Base-by-base conservation (phyloP, 2,888 invertebrate genomes). In the Himalopsyche tibetana region DNA sequence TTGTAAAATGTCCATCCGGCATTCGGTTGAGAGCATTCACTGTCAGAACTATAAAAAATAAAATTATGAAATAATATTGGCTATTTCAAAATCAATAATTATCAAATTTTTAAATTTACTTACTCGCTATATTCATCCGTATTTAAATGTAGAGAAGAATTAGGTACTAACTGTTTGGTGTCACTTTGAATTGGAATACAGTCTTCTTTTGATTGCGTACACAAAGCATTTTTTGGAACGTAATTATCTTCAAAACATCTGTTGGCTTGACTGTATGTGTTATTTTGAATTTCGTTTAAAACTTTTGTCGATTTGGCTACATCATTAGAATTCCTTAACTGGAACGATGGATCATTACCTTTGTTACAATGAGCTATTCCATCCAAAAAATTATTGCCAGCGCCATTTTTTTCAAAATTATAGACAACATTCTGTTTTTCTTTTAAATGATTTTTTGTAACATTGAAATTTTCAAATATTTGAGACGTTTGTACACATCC, bases 1-100 rank as follows among this genome's bases (percentile, higher is more conserved):
- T 95, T 94, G 89, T 96, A 96, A 90, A 96, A 95, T 5, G 95
- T 96, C 94, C 95, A 95, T 88, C 95, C 95, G 89, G 95, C 93
- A 90, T 94, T 94, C 42, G 94, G 93, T 80, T 94, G 93, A 0
- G 85, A 85, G 55, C 82, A 85, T 40, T 92, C 91, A 89, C 94
- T 94, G 83, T 94, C 94, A 81, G 93, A 93, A 85, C 93, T 93
- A 90, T 84, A 92, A 91, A 89, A 86, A 88, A 87, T 85, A 45
- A 38, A 85, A 42, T 45, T 82, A 82, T 15, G 28, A 4, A 11
- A 84, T 88, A 63, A 51, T 9, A 45, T 11, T 15, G 15, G 0
- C 2, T 51, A 51, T 51, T 51, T 51, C 4, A 51, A 51, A 51
- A 51, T 51, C 15, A 15, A 1, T 15, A 15, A 51, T 51, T 4